A percentile compares a stretch with the other conserved stretches of the same genome.
These are phyloP conservation scores for Xestia xanthographa DNA, from an alignment of 2,888 invertebrate species.

Conservation along the genomic window DNA sequence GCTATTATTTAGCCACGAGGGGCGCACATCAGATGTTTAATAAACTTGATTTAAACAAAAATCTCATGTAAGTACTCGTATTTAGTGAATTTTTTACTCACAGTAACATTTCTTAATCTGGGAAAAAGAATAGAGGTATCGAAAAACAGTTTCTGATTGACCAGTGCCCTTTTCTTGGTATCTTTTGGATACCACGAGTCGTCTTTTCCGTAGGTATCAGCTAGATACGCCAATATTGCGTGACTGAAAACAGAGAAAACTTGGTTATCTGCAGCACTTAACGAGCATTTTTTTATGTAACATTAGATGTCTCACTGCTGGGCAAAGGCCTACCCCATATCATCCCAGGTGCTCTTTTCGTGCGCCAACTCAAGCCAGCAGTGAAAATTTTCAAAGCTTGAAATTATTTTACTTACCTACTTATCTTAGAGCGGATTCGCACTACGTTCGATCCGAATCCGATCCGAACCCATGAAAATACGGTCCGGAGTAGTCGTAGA, in stretches of 20 bases:
- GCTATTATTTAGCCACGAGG: background rate
- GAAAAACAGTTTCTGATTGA: conserved; percentile 90
- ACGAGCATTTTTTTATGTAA: background rate
- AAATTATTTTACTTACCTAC: background rate
- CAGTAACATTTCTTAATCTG: conserved; percentile 81
- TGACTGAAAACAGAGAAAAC: conserved; percentile 78
- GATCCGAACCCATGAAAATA: too few species aligned
- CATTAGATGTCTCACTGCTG: background rate
- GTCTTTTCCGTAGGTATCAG: conserved; percentile 88
- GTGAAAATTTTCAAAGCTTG: background rate
- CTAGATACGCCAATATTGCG: conserved; percentile 88
- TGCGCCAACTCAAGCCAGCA: background rate
- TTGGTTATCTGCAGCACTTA: background rate
- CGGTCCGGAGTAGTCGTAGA: too few species aligned
- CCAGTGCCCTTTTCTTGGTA: conserved; percentile 84
- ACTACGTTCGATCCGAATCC: too few species aligned
- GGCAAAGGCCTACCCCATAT: background rate
- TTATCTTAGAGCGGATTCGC: background rate
- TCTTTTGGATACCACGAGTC: conserved; percentile 91
- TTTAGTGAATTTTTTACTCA: conserved; percentile 71
- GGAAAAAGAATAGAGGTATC: conserved; percentile 87
- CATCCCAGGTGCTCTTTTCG: background rate
- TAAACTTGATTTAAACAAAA: background rate
- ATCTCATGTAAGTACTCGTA: background rate
- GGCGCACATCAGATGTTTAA: background rate